Evolutionary conservation across 2,797 vertebrate genomes (phyloP).

Genomic region (Acanthopagrus latus): DNA sequence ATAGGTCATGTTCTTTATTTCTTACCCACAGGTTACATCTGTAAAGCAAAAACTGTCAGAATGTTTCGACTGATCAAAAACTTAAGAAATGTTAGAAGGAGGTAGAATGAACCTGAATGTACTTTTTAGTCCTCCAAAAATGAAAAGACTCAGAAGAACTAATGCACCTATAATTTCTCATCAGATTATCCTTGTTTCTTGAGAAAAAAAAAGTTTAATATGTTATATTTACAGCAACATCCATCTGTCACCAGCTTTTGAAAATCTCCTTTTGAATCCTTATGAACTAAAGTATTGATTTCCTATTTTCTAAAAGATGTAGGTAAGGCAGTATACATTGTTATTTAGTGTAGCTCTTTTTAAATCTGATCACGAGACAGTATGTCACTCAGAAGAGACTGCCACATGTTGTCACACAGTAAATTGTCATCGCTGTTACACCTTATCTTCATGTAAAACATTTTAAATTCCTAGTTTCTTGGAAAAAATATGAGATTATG

Average conservation of each 20-base stretch:
- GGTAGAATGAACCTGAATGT: conserved; percentile 24
- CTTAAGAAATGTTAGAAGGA: conserved; percentile 8
- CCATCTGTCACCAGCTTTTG: conserved; percentile 12
- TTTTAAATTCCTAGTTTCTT: conserved; percentile 30
- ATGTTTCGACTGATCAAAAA: neutral
- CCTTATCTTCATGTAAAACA: conserved; percentile 13
- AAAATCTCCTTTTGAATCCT: neutral
- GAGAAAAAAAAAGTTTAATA: neutral
- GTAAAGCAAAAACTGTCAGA: neutral
- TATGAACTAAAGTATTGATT: neutral
- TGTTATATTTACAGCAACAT: conserved; percentile 19
- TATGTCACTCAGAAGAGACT: conserved; percentile 29
- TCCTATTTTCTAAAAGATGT: conserved; percentile 14
- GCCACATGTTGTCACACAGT: conserved; percentile 9
- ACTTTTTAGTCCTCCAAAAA: conserved; percentile 33
- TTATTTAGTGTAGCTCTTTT: conserved; percentile 33
- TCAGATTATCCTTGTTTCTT: conserved; percentile 14
- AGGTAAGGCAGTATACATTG: neutral
- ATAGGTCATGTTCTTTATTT: conserved; percentile 7
- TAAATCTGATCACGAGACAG: conserved; percentile 14
- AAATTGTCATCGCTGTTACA: conserved; percentile 21
- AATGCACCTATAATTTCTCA: neutral
- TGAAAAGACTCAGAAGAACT: conserved; percentile 11
- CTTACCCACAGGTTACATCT: conserved; percentile 3
- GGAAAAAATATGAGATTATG: conserved; percentile 25